These are phyloP conservation scores for Lophius piscatorius DNA, from an alignment of 2,113 vertebrate species.

Conservation along the genomic window DNA sequence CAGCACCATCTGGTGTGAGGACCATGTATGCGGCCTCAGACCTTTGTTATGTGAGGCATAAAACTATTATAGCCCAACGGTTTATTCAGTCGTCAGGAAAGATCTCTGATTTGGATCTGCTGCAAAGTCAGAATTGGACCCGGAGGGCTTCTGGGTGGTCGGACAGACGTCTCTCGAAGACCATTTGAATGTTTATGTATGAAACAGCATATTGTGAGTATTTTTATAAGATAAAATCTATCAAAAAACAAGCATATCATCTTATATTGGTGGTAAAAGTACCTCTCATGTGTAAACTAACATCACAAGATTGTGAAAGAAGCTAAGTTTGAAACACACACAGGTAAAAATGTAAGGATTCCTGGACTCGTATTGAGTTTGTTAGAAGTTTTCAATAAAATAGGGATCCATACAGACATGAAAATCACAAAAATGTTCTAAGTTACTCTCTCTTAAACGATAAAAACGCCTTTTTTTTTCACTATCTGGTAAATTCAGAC, in stretches of 20 bases:
- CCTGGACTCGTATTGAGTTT: too few species aligned
- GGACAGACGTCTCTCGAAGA: slow-evolving; percentile 31
- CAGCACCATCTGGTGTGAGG: slow-evolving; percentile 57
- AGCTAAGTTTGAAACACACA: too few species aligned
- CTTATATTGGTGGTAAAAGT: not conserved
- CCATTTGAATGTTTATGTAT: slow-evolving; percentile 6
- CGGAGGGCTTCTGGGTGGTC: too few species aligned
- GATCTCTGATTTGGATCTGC: slow-evolving; percentile 48
- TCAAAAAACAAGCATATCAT: slow-evolving; percentile 14
- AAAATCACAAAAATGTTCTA: too few species aligned
- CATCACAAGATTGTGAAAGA: slow-evolving; percentile 19
- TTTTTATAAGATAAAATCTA: not conserved
- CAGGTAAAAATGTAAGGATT: too few species aligned
- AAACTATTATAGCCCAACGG: slow-evolving; percentile 33
- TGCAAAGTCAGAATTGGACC: slow-evolving; percentile 47
- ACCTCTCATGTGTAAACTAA: not conserved
- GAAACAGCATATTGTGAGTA: not conserved
- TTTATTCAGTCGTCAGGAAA: slow-evolving; percentile 47
- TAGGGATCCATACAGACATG: too few species aligned
- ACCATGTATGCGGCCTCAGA: slow-evolving; percentile 36
- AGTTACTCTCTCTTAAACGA: too few species aligned
- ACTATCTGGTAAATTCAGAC: too few species aligned
- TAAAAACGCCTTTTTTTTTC: too few species aligned
- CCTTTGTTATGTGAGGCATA: slow-evolving; percentile 52
- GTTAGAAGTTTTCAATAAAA: too few species aligned